Conservation (phyloP, 2,888 invertebrate genomes). For the Ecliptopera silaceata region DNA sequence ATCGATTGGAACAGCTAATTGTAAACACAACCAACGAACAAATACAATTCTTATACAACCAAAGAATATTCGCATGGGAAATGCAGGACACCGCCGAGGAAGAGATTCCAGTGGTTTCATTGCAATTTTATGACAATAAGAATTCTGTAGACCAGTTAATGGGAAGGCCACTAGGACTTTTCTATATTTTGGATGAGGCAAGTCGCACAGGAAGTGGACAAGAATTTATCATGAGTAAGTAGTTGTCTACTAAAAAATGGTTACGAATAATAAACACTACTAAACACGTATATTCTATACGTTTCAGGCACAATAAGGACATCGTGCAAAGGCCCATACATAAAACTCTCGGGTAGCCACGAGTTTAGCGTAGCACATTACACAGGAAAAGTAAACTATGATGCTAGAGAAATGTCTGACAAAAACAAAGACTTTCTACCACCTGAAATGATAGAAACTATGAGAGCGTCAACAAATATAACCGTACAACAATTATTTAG, state of each 20-base stretch:
- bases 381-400: slow-evolving; percentile 94
- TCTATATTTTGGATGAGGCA: slow-evolving; percentile 94
- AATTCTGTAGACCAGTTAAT: slow-evolving; percentile 94
- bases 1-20: slow-evolving; percentile 93
- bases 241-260: not conserved
- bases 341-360: slow-evolving; percentile 83
- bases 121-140: slow-evolving; percentile 94
- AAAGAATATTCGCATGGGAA: slow-evolving; percentile 95
- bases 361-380: slow-evolving; percentile 95
- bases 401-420: slow-evolving; percentile 91
- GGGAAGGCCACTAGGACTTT: slow-evolving; percentile 91
- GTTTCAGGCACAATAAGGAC: slow-evolving; percentile 81
- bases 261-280: not conserved
- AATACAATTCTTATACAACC: slow-evolving; percentile 96
- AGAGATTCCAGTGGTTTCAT: slow-evolving; percentile 86
- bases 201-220: slow-evolving; percentile 88
- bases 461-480: slow-evolving; percentile 88
- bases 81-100: slow-evolving; percentile 92
- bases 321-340: slow-evolving; percentile 78
- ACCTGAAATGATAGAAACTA: slow-evolving; percentile 93
- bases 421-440: slow-evolving; percentile 96
- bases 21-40: slow-evolving; percentile 96
- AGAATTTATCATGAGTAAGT: slow-evolving; percentile 88
- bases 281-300: slow-evolving; percentile 8
- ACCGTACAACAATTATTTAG: slow-evolving; percentile 91